Evolutionary conservation across 2,888 invertebrate genomes (phyloP), one percentile per base, ranked within the genome.

Genomic region (Holacanthella duospinosa): DNA sequence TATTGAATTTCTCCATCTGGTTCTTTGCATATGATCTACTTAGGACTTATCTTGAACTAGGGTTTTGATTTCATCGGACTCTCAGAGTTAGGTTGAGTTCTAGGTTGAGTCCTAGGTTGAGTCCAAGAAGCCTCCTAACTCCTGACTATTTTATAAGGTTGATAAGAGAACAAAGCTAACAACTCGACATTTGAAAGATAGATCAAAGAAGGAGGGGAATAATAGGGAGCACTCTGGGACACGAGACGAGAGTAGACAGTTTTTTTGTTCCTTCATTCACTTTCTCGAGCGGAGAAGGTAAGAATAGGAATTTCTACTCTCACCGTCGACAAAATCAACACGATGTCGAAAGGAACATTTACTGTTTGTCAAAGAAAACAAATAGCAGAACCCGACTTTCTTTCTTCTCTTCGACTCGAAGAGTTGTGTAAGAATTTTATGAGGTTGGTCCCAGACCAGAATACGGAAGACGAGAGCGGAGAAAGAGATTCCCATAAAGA

Each of bases 401-500:
- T 36, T 16, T 36, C 36, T 36, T 16, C 16, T 16, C 6, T 36
- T 36, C 36, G 9, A 36, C 6, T 6, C 36, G 9, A 6, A 36
- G 16, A 36, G 36, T 36, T 16, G 36, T 6, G 36, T 36, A 16
- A 36, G 36, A 36, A 36, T 36, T 36, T 36, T 36, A 36, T 36
- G 36, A 36, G 36, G 6, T 36, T 16, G 16, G 16, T 16, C 36
- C 36, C 6, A 6, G 36, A 36, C 36, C 36, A 16, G 36, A 36
- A 36, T 36, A 36, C 36, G 36, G n/a, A 21, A n/a, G 48, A 48
- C 12, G 48, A 21, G n/a, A 48, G 28, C 2, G 19, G 29, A 29
- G 29, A 6, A 58, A 43, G 59, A 25, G 43, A 59, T 60, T 60
- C 55, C 25, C 60, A 48, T 48, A 48, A 48, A 48, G 48, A 48